Conservation (phyloP, 2,113 vertebrate genomes). For the Ciconia stormi region DNA sequence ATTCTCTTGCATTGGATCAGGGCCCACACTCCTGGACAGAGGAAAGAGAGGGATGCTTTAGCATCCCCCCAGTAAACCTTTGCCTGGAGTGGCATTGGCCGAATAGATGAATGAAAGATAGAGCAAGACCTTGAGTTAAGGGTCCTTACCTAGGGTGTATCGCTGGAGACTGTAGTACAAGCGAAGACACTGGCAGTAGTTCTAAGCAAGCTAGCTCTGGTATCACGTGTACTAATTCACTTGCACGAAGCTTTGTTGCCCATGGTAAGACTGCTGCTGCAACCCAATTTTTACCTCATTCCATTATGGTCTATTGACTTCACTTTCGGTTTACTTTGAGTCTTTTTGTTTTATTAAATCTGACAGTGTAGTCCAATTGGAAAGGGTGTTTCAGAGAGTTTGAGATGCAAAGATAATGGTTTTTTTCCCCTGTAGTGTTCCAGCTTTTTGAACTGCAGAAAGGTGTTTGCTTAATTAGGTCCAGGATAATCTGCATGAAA, state of each 20-base stretch:
- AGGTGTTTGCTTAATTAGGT: not conserved
- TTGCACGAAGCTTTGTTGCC: not conserved
- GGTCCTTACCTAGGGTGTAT: rapidly evolving
- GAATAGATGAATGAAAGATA: not conserved
- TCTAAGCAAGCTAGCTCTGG: not conserved
- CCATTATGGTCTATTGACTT: not conserved
- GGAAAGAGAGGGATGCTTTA: not conserved
- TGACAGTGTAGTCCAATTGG: not conserved
- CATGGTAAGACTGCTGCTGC: not conserved
- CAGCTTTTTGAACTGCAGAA: not conserved
- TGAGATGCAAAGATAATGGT: not conserved
- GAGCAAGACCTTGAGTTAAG: not conserved
- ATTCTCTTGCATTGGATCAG: not conserved
- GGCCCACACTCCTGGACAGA: rapidly evolving
- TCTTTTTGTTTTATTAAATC: not conserved
- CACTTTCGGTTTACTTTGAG: not conserved
- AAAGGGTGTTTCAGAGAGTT: not conserved
- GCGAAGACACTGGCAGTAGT: not conserved
- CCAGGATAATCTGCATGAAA: not conserved
- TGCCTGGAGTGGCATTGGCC: not conserved
- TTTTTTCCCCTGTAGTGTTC: not conserved
- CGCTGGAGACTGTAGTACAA: rapidly evolving
- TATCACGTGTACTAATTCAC: rapidly evolving
- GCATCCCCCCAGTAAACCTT: not conserved
- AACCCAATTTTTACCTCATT: not conserved